phyloP scores from a whole-genome alignment of 2,888 invertebrate species.

The Tyria jacobaeae region DNA sequence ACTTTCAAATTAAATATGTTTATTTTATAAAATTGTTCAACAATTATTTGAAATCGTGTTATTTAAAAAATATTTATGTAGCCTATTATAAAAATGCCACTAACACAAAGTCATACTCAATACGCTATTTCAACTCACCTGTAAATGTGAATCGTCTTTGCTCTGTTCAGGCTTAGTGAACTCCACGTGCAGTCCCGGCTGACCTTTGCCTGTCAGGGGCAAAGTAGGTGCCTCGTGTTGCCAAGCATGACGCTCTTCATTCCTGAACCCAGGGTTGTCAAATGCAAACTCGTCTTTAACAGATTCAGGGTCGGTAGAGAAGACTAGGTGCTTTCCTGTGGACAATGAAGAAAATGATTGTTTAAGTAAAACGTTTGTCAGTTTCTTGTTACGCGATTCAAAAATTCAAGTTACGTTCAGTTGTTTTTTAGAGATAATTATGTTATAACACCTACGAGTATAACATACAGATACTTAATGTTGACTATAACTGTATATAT shows the following conservation, averaged over 20 bases:
- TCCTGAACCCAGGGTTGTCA: constrained; percentile 92
- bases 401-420: no score
- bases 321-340: constrained; percentile 90
- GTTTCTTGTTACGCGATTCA: no score
- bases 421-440: no score
- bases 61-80: no score
- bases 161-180: constrained; percentile 79
- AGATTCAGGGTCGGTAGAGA: constrained; percentile 91
- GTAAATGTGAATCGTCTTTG: constrained; percentile 76
- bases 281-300: constrained; percentile 93
- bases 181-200: constrained; percentile 70
- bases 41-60: no score
- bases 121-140: constrained; percentile 61
- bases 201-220: constrained; percentile 74
- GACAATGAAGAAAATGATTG: constrained; percentile 45
- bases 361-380: no score
- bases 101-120: background rate
- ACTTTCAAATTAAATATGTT: no score
- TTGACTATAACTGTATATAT: no score
- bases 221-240: constrained; percentile 80
- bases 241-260: constrained; percentile 78
- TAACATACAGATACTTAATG: no score
- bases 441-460: no score
- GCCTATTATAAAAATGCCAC: background rate
- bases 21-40: no score